Conservation (phyloP, 64 coral and sea anemone species). For the Dendrophyllia cribrosa region DNA sequence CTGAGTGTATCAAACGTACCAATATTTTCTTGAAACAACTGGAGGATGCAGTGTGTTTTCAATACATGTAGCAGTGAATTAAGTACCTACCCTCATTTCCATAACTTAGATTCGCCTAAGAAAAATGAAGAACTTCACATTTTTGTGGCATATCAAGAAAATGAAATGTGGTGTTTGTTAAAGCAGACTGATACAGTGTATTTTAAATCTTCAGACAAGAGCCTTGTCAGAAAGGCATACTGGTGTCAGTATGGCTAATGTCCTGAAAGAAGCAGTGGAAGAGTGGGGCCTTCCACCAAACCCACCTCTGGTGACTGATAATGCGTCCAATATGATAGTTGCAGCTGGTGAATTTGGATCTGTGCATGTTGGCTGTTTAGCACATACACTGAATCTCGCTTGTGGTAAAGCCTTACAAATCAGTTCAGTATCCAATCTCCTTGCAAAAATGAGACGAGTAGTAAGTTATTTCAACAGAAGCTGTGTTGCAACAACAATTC, state of each 20-base stretch:
- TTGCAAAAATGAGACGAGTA: constrained; percentile 16
- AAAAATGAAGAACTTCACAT: too few species aligned
- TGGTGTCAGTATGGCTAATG: not conserved
- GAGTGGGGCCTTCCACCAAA: constrained; percentile 28
- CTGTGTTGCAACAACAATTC: constrained; percentile 12
- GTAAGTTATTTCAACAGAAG: constrained; percentile 34
- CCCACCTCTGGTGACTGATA: constrained; percentile 17
- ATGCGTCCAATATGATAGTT: not conserved
- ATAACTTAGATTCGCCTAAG: too few species aligned
- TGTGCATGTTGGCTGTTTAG: not conserved
- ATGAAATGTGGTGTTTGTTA: too few species aligned
- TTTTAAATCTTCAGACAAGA: too few species aligned
- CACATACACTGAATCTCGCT: constrained; percentile 25
- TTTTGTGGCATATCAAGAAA: too few species aligned
- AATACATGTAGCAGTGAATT: too few species aligned
- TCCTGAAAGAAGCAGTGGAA: constrained; percentile 16
- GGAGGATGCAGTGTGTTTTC: too few species aligned
- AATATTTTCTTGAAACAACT: too few species aligned
- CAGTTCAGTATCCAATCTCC: constrained; percentile 1
- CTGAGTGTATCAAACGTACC: too few species aligned
- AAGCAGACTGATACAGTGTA: too few species aligned
- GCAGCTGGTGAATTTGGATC: not conserved
- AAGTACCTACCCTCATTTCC: too few species aligned
- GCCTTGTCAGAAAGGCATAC: not conserved
- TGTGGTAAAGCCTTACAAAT: not conserved